These are phyloP conservation scores for Aphodius sticticus DNA, from an alignment of 2,888 invertebrate species.

Conservation along the genomic window DNA sequence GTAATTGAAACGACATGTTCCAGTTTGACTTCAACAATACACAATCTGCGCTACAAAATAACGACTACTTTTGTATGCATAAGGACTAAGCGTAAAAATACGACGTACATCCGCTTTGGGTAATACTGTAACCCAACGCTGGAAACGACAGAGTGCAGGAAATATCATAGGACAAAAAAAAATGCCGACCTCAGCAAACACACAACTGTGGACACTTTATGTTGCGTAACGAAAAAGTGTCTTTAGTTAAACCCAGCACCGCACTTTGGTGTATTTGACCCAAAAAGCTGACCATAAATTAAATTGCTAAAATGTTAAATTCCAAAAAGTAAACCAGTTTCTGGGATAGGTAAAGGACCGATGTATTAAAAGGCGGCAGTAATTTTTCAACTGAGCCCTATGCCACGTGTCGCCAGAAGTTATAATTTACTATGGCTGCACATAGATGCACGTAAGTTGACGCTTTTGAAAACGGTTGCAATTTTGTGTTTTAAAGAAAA, in stretches of 20 bases:
- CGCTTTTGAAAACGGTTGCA: too few species aligned
- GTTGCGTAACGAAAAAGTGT: not conserved
- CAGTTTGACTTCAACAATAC: not conserved
- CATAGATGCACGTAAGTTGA: too few species aligned
- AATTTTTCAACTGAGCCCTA: too few species aligned
- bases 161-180: not conserved
- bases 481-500: too few species aligned
- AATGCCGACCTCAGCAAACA: not conserved
- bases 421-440: too few species aligned
- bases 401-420: too few species aligned
- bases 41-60: not conserved
- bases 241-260: not conserved
- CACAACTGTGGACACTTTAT: not conserved
- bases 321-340: too few species aligned
- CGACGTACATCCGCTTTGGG: not conserved
- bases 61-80: not conserved
- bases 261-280: too few species aligned
- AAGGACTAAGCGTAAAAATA: not conserved
- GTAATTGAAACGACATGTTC: not conserved
- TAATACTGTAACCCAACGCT: not conserved
- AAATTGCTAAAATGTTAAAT: too few species aligned
- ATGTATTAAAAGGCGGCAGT: too few species aligned
- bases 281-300: not conserved
- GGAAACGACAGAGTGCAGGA: not conserved
- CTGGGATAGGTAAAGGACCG: too few species aligned